These are phyloP conservation scores for Glossophaga mutica DNA, from an alignment of 2,797 vertebrate genomes.

Conservation along the genomic window DNA sequence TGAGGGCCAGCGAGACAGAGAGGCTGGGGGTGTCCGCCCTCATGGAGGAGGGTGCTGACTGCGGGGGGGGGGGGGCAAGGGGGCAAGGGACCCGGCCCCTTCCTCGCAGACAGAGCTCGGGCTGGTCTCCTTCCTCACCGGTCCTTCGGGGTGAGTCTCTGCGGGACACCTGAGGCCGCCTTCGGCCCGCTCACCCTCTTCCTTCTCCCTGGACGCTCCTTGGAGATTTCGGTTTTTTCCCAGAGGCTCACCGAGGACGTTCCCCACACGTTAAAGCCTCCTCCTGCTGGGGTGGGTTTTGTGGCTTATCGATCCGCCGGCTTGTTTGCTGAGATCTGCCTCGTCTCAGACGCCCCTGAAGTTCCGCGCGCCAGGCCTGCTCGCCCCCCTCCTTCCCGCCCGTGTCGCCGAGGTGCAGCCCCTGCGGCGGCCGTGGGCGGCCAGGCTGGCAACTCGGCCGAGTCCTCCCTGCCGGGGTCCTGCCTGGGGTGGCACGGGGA, in stretches of 20 bases:
- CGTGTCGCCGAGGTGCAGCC: not conserved
- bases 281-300: not conserved
- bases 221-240: not conserved
- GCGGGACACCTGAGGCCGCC: not conserved
- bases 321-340: not conserved
- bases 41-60: not conserved
- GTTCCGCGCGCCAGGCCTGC: not conserved
- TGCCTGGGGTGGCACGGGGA: not conserved
- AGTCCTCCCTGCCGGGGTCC: not conserved
- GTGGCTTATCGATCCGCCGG: not conserved
- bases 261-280: not conserved
- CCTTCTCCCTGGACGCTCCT: not conserved
- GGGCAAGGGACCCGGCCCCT: not conserved
- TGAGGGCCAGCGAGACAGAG: not conserved
- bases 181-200: not conserved
- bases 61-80: not conserved
- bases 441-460: not conserved
- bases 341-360: not conserved
- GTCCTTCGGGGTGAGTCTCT: not conserved
- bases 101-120: not conserved
- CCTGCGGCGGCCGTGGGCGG: conserved; percentile 1
- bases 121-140: fast-evolving
- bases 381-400: not conserved
- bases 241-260: not conserved
- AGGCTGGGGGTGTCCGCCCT: not conserved